Conservation (phyloP, 2,888 invertebrate species). For the Neoaliturus tenellus region DNA sequence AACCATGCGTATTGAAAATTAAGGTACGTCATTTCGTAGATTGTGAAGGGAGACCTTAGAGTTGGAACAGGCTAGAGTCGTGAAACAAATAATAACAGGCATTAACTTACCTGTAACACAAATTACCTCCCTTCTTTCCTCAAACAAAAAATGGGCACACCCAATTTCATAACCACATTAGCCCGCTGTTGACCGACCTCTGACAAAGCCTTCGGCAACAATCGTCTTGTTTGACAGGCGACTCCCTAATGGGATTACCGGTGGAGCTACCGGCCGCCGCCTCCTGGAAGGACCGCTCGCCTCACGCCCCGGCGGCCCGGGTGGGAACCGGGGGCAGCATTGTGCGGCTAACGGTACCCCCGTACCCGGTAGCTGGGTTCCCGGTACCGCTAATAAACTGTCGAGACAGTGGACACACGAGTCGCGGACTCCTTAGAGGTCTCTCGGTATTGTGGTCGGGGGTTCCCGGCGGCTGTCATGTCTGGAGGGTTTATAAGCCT, state of each 20-base stretch:
- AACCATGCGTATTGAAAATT: too few relatives aligned
- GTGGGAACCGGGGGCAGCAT: neutral
- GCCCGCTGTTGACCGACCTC: neutral
- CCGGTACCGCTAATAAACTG: neutral
- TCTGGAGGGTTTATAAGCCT: too few relatives aligned
- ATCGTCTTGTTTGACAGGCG: neutral
- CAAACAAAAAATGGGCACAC: too few relatives aligned
- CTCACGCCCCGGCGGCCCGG: neutral
- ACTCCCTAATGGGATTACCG: slow-evolving; percentile 9
- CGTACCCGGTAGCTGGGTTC: neutral
- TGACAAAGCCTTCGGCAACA: neutral
- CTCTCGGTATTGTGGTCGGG: neutral
- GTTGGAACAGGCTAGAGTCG: too few relatives aligned
- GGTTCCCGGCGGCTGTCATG: neutral
- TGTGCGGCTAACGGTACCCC: slow-evolving; percentile 13
- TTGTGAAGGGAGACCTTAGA: too few relatives aligned
- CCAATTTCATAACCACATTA: too few relatives aligned
- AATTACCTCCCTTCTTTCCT: too few relatives aligned
- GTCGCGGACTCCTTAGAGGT: neutral
- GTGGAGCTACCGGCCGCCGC: neutral
- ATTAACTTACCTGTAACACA: too few relatives aligned
- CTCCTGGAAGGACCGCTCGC: neutral
- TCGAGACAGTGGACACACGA: neutral
- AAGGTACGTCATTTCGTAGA: too few relatives aligned
- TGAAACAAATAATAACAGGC: too few relatives aligned